Base-by-base conservation (phyloP, 2,888 invertebrate species). In the Orthosia incerta region DNA sequence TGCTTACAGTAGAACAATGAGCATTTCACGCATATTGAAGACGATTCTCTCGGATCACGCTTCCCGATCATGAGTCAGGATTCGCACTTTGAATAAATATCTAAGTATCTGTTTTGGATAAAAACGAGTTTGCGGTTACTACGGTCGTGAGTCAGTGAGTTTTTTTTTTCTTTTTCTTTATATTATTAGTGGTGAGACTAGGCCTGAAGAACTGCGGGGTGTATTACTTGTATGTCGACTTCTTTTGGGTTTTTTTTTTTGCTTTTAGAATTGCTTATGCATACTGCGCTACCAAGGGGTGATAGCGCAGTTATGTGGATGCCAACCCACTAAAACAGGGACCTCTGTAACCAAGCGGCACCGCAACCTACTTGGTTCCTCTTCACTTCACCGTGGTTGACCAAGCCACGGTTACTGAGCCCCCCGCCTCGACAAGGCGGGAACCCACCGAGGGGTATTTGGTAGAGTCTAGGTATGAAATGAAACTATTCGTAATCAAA, bases 41-140 rank as follows among this genome's bases (percentile, higher is more conserved):
- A 74, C 71, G 77, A 83, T 88, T 91, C 87, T 85, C 82, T 87
- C 76, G 20, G 83, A 89, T 89, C 90, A 89, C 90, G 89, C 80
- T 77, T 75, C 83, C 62, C 74, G 56, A 80, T 83, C 82, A 82
- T 83, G 82, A 83, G 55, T 80, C 84, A 79, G 79, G 83, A 88
- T 88, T 86, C 76, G 74, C 72, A 82, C 70, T 73, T 83, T 83
- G 84, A 89, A 90, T 89, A 90, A 90, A 90, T 88, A 83, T 81
- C 79, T 72, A 39, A 39, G 39, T 39, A 83, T 86, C 83, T 72
- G 79, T 85, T 87, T 88, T 79, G 80, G 85, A 91, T 92, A 84
- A 91, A 57, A 93, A 92, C 92, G 86, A 91, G 90, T 92, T 91
- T 91, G 93, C 91, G 93, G 93, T 93, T 91, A 88, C 85, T 88